Base-by-base conservation (phyloP, 2,888 invertebrate species). In the Tricholauxania praeusta region DNA sequence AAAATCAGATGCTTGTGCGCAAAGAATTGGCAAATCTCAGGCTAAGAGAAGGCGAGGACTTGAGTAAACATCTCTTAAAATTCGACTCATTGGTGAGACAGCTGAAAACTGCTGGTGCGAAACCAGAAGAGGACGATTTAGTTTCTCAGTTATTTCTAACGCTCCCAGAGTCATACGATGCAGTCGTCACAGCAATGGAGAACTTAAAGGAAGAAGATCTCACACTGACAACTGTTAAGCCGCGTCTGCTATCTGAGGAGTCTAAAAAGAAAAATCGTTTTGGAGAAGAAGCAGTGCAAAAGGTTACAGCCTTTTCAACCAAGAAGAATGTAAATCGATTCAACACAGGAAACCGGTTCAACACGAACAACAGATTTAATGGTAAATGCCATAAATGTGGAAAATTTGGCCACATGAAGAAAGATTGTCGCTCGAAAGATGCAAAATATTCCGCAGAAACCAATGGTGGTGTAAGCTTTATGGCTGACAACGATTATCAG, bases 361-460 rank as follows among this genome's bases (percentile, higher is more conserved):
- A 28, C 28, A 28, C 3, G 28, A 28, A 28, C 28, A 28, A 28
- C 28, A 17, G 49, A 59, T 72, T 72, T 19, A 66, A 66, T 66
- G 72, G 66, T 39, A 72, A 62, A 62, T 72, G 63, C 47, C 63
- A 53, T 10, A 67, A 67, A 39, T 67, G 63, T 52, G 63, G 67
- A 39, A 72, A 72, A 59, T 72, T 10, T 59, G 67, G 63, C 10
- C 72, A 72, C 39, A 72, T 67, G 67, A 60, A 66, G 19, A 67
- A 67, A 53, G 66, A 67, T 53, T 72, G 72, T n/a, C 22, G 67
- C n/a, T 14, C 14, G 1, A 51, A 47, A 48, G n/a, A 47, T 19
- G 49, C 47, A 17, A 51, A 49, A 12, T 48, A 12, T 19, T 17
- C 57, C 0, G 22, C 12, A 15, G 22, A 12, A n/a, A 8, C 17